phyloP scores from a whole-genome alignment of 1,140 invertebrate genomes.

The Achroia grisella region DNA sequence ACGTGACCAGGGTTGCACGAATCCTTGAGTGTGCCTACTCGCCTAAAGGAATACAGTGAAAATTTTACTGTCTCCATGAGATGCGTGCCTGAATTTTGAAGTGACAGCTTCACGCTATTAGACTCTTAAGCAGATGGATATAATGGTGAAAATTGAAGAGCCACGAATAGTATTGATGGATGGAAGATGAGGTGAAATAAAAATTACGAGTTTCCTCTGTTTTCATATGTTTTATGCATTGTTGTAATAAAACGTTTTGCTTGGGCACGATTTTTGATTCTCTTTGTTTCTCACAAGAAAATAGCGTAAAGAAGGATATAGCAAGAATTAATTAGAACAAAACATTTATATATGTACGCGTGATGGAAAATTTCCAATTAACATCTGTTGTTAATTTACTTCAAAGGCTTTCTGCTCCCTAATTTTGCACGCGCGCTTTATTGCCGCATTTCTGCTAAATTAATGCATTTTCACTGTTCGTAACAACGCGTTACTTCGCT shows the following conservation, averaged over 20 bases:
- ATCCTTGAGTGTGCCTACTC: neutral
- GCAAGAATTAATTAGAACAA: too few species aligned
- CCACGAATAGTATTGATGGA: neutral
- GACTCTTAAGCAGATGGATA: neutral
- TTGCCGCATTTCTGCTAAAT: conserved; percentile 21
- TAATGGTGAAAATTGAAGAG: conserved; percentile 1
- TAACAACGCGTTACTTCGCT: conserved; percentile 15
- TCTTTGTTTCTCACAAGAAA: too few species aligned
- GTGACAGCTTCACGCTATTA: neutral
- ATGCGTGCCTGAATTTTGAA: conserved; percentile 6
- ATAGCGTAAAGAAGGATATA: neutral
- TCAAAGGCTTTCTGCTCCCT: conserved; percentile 14
- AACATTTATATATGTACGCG: neutral
- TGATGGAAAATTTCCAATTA: conserved; percentile 20
- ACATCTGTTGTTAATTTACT: conserved; percentile 23
- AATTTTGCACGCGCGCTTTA: conserved; percentile 17
- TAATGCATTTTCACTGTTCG: conserved; percentile 24
- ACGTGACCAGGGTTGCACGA: conserved; percentile 20
- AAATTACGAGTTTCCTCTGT: too few species aligned
- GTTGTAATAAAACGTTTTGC: too few species aligned
- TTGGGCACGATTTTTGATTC: too few species aligned
- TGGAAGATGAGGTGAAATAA: too few species aligned
- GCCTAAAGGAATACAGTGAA: conserved; percentile 2
- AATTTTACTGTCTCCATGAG: conserved; percentile 9
- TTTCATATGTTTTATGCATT: too few species aligned